phyloP scores from a whole-genome alignment of 2,113 vertebrate species.

The Hydrolagus affinis region DNA sequence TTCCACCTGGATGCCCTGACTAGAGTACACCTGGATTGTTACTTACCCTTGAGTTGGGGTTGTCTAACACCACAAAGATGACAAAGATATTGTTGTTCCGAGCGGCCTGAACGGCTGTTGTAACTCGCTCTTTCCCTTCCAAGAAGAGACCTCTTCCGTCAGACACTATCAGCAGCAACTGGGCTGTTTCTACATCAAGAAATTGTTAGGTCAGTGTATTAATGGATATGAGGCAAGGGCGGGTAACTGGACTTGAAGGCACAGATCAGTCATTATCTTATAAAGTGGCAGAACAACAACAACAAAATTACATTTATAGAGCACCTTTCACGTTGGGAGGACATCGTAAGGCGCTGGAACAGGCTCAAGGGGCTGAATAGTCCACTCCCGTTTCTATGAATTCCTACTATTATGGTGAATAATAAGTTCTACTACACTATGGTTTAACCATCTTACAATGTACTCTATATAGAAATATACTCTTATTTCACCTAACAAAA shows the following conservation, averaged over 20 bases:
- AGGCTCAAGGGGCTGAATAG: no score
- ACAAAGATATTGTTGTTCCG: constrained; percentile 78
- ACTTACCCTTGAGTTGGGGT: constrained; percentile 86
- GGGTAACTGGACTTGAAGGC: no score
- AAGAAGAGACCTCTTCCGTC: constrained; percentile 90
- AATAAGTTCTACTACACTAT: background rate
- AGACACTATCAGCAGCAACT: constrained; percentile 85
- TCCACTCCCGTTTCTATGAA: no score
- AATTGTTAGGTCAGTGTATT: background rate
- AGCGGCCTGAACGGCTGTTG: constrained; percentile 69
- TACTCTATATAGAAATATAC: background rate
- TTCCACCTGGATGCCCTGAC: no score
- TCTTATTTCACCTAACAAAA: background rate
- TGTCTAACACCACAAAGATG: constrained; percentile 91
- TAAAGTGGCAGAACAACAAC: no score
- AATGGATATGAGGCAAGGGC: no score
- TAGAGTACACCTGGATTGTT: background rate
- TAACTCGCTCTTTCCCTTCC: constrained; percentile 88
- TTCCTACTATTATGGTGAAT: background rate
- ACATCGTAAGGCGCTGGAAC: no score
- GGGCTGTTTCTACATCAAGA: constrained; percentile 68
- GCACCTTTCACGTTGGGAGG: no score
- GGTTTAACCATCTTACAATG: background rate
- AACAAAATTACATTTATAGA: no score
- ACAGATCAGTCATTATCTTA: no score